Percentiles rank a stretch among this genome's conserved stretches.
These are phyloP conservation scores for Bubo bubo DNA, from an alignment of 2,113 vertebrate genomes.

Conservation along the genomic window DNA sequence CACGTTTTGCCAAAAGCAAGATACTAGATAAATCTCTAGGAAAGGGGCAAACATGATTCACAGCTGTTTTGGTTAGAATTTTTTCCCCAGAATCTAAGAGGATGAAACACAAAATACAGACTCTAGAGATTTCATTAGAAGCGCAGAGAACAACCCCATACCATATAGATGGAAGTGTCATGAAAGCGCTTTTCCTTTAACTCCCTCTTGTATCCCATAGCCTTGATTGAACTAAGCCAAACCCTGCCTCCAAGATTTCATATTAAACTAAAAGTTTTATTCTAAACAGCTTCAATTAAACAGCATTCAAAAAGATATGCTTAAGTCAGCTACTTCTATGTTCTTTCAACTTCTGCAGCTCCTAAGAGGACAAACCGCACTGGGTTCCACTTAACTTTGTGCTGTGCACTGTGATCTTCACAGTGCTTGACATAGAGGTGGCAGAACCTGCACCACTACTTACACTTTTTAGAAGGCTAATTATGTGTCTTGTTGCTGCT, in stretches of 20 bases:
- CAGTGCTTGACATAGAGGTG: accelerated
- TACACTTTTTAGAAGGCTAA: not conserved
- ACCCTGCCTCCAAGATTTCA: not conserved
- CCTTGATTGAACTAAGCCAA: not conserved
- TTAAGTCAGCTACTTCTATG: not conserved
- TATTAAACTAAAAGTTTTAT: not conserved
- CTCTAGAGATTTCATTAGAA: not conserved
- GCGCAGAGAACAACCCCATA: not conserved
- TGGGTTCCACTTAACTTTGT: not conserved
- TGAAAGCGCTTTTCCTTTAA: accelerated
- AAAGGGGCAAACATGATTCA: not conserved
- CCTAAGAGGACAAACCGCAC: not conserved
- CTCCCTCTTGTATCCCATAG: not conserved
- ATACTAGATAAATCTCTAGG: not conserved
- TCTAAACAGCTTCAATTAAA: not conserved
- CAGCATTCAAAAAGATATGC: not conserved
- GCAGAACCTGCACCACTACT: not conserved
- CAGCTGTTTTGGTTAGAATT: not conserved
- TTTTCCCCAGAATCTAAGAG: not conserved
- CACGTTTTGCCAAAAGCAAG: not conserved
- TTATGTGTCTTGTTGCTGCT: not conserved
- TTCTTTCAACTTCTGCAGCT: not conserved
- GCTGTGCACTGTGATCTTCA: not conserved
- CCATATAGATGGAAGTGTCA: not conserved
- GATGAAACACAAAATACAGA: not conserved